Percentiles rank a stretch among this genome's conserved stretches.
phyloP scores from a whole-genome alignment of 2,113 vertebrate genomes.

The Colaptes auratus region DNA sequence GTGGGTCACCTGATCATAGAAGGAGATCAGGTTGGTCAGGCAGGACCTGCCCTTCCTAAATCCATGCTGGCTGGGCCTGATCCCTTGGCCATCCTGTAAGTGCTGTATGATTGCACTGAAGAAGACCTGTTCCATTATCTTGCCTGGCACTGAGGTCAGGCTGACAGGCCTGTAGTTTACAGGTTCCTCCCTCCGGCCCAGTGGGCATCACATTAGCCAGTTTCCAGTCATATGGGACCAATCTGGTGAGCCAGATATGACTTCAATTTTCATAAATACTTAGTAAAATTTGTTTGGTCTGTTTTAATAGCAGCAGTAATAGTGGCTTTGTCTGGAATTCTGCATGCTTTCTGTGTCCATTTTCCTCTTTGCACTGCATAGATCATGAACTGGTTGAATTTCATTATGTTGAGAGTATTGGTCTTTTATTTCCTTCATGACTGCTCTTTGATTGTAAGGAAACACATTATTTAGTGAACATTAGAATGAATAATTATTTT shows the following conservation, averaged over 20 bases:
- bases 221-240: no score
- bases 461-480: neutral
- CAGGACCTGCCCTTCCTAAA: no score
- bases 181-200: no score
- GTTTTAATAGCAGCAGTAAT: neutral
- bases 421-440: slow-evolving; percentile 3
- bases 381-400: neutral
- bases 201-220: no score
- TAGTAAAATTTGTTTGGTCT: neutral
- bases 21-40: no score
- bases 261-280: neutral
- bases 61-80: no score
- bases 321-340: neutral
- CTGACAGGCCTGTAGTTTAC: no score
- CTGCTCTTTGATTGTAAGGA: neutral
- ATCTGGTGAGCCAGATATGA: neutral
- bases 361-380: neutral
- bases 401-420: neutral
- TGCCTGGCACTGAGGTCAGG: no score
- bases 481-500: neutral
- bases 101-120: no score
- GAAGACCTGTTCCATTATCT: no score
- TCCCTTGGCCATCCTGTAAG: no score
- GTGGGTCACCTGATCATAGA: no score
- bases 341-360: neutral